Percentiles rank a stretch among this genome's conserved stretches.
Evolutionary conservation across 2,797 vertebrate species (phyloP).

Genomic region (Monodelphis domestica): DNA sequence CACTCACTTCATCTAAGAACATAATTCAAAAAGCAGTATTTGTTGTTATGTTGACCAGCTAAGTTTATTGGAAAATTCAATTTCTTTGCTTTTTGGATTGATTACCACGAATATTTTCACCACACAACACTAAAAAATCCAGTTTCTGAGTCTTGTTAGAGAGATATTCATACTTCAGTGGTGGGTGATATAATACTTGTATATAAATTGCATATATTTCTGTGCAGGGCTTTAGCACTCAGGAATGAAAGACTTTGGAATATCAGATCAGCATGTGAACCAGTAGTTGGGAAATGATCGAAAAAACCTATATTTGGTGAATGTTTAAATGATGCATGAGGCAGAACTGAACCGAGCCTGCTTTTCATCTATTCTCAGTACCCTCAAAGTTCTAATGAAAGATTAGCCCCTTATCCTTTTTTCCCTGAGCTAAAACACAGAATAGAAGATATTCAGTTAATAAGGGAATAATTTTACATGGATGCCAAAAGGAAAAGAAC

Average conservation of each 20-base stretch:
- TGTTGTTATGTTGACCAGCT: background rate
- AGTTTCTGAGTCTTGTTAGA: conserved; percentile 30
- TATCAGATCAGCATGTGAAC: conserved; percentile 50
- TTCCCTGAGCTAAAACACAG: conserved; percentile 67
- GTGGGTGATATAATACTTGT: conserved; percentile 7
- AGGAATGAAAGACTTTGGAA: background rate
- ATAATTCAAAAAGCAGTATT: background rate
- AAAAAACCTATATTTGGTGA: conserved; percentile 60
- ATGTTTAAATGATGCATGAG: conserved; percentile 36
- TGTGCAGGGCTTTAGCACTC: conserved; percentile 8
- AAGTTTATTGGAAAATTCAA: conserved; percentile 1
- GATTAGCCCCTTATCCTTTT: conserved; percentile 68
- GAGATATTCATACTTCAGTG: conserved; percentile 20
- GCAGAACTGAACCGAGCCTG: conserved; percentile 52
- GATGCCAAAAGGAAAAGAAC: conserved; percentile 56
- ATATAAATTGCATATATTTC: background rate
- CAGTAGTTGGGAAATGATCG: conserved; percentile 27
- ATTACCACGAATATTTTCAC: background rate
- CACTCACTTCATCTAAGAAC: background rate
- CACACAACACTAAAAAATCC: background rate
- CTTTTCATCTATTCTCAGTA: conserved; percentile 53
- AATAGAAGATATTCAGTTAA: conserved; percentile 58
- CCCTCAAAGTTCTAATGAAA: conserved; percentile 56
- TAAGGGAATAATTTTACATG: conserved; percentile 62
- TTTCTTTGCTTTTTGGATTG: background rate